A percentile compares a stretch with the other conserved stretches of the same genome.
Conservation (phyloP, 2,113 vertebrate genomes). For the Lycaon pictus region DNA sequence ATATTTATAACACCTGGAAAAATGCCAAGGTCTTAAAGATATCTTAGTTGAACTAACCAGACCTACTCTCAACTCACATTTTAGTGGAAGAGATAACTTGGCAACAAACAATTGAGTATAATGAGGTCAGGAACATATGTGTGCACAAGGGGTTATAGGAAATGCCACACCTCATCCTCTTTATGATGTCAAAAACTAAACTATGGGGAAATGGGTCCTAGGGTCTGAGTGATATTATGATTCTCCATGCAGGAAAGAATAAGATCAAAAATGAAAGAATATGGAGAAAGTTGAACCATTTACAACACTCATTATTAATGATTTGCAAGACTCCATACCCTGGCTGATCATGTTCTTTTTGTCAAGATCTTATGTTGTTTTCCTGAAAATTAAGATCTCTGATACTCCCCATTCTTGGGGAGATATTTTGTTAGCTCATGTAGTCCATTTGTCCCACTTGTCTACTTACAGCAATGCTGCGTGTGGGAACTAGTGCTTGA, state of each 20-base stretch:
- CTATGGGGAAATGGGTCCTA: not conserved
- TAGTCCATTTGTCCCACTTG: not conserved
- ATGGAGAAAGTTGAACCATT: not conserved
- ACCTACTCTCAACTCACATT: slow-evolving; percentile 21
- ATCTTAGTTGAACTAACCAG: not conserved
- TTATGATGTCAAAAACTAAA: slow-evolving; percentile 47
- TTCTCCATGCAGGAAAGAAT: not conserved
- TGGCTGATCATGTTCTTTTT: not conserved
- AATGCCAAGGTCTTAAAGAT: slow-evolving; percentile 3
- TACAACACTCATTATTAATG: not conserved
- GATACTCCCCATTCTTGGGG: not conserved
- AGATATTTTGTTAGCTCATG: not conserved
- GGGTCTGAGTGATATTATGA: not conserved
- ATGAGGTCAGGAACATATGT: not conserved
- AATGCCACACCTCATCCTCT: not conserved
- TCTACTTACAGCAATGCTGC: not conserved
- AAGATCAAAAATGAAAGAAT: not conserved
- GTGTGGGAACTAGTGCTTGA: not conserved
- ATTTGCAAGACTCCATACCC: not conserved
- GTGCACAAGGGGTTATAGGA: not conserved
- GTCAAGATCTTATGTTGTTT: slow-evolving; percentile 13
- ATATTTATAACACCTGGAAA: not conserved
- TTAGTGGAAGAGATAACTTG: slow-evolving; percentile 17
- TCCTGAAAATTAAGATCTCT: not conserved
- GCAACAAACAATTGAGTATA: slow-evolving; percentile 19